Conservation (phyloP, 2,113 vertebrate genomes). For the Noctilio leporinus region DNA sequence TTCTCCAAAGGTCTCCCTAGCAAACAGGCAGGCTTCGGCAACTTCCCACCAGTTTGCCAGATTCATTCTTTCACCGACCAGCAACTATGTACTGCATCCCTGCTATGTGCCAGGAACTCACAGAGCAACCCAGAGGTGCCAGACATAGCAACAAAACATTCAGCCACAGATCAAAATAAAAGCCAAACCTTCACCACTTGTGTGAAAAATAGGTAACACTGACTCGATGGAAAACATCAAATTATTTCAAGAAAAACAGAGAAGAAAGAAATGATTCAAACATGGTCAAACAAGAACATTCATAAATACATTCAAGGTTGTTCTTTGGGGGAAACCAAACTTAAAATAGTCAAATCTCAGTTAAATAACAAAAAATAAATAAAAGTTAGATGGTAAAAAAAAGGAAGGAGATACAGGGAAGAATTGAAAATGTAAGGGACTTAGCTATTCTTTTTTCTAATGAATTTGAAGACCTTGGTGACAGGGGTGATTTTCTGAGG, state of each 20-base stretch:
- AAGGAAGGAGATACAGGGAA: background rate
- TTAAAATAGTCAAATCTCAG: background rate
- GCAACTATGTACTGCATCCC: background rate
- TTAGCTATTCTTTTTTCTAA: background rate
- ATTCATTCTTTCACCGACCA: background rate
- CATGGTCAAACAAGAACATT: background rate
- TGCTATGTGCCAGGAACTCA: background rate
- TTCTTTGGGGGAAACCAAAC: background rate
- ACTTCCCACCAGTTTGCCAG: background rate
- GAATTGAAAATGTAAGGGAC: background rate
- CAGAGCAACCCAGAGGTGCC: background rate
- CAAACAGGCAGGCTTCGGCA: background rate
- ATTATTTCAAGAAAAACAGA: background rate
- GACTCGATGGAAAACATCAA: background rate
- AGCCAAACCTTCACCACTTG: background rate
- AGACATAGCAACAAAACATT: background rate
- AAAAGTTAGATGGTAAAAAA: background rate
- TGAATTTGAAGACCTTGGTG: background rate
- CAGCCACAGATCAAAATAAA: background rate
- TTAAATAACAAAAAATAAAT: background rate
- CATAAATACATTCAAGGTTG: background rate
- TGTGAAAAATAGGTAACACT: background rate
- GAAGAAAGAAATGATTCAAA: background rate
- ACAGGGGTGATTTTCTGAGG: background rate
- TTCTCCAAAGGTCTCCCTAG: background rate